A percentile compares a stretch with the other conserved stretches of the same genome.
Evolutionary conservation across 2,797 vertebrate genomes (phyloP).

Genomic region (Melanotaenia parkinsoni): DNA sequence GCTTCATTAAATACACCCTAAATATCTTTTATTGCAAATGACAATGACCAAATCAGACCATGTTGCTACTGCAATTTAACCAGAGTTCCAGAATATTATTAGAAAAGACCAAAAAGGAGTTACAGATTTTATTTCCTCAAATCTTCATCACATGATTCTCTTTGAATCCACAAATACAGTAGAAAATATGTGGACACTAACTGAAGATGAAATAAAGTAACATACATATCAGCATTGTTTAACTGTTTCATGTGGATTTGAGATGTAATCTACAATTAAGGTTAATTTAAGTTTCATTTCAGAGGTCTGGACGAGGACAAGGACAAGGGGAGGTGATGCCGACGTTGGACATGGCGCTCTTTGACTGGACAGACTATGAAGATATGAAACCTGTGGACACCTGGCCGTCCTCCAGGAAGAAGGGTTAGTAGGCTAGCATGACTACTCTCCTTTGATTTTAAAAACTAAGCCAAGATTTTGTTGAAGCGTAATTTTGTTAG

Average conservation of each 20-base stretch:
- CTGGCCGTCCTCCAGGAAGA: slow-evolving; percentile 91
- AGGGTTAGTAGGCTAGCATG: slow-evolving; percentile 78
- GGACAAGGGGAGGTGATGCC: slow-evolving; percentile 93
- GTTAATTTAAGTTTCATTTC: slow-evolving; percentile 18
- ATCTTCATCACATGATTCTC: neutral
- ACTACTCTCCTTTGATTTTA: neutral
- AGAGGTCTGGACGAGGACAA: slow-evolving; percentile 78
- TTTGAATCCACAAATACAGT: slow-evolving; percentile 15
- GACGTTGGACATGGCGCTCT: slow-evolving; percentile 95
- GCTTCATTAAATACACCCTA: slow-evolving; percentile 23
- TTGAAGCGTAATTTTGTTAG: too few species aligned
- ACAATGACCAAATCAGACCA: slow-evolving; percentile 20
- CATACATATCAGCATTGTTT: slow-evolving; percentile 9
- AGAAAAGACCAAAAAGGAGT: too few species aligned
- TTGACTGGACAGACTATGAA: slow-evolving; percentile 98
- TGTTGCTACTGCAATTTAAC: slow-evolving; percentile 8
- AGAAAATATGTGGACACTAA: slow-evolving; percentile 6
- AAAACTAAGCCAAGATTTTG: neutral
- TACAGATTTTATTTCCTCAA: neutral
- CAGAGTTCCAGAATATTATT: slow-evolving; percentile 4
- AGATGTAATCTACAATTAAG: neutral
- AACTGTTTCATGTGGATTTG: neutral
- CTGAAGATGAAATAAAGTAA: slow-evolving; percentile 10
- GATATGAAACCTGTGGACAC: slow-evolving; percentile 91
- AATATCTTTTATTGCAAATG: slow-evolving; percentile 32